A percentile compares a stretch with the other conserved stretches of the same genome.
phyloP scores from a whole-genome alignment of 2,888 invertebrate genomes.

The Dicyrtomina minuta region DNA sequence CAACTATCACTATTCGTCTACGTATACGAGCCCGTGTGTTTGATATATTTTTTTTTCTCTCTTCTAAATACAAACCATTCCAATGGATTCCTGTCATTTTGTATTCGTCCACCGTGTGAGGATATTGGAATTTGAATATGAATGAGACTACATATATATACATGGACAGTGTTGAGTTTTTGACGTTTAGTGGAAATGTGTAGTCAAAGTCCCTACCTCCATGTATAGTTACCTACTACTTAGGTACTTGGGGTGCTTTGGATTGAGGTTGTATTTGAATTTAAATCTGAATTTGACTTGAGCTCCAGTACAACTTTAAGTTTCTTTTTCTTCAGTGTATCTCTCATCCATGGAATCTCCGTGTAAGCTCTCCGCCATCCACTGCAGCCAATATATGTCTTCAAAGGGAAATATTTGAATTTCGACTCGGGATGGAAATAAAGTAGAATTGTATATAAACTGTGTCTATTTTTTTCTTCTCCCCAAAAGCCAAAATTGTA shows the following conservation, averaged over 20 bases:
- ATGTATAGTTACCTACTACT: neutral
- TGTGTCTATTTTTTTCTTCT: too few relatives aligned
- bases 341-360: too few relatives aligned
- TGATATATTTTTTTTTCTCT: neutral
- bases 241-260: too few relatives aligned
- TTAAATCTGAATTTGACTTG: neutral
- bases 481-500: too few relatives aligned
- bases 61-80: too few relatives aligned
- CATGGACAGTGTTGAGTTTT: neutral
- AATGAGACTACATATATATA: slow-evolving; percentile 5
- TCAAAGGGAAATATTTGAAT: too few relatives aligned
- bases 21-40: neutral
- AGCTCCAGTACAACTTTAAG: neutral
- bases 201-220: neutral
- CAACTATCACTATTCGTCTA: neutral
- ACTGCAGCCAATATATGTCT: too few relatives aligned
- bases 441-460: too few relatives aligned
- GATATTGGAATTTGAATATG: slow-evolving; percentile 21
- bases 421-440: too few relatives aligned
- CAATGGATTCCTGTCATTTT: neutral
- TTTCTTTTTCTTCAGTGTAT: too few relatives aligned
- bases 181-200: neutral
- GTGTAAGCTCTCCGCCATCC: too few relatives aligned
- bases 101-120: slow-evolving; percentile 4
- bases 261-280: neutral